Evolutionary conservation across 2,797 vertebrate genomes (phyloP), one percentile per base, ranked within the genome.

Genomic region (Lutjanus argentimaculatus): DNA sequence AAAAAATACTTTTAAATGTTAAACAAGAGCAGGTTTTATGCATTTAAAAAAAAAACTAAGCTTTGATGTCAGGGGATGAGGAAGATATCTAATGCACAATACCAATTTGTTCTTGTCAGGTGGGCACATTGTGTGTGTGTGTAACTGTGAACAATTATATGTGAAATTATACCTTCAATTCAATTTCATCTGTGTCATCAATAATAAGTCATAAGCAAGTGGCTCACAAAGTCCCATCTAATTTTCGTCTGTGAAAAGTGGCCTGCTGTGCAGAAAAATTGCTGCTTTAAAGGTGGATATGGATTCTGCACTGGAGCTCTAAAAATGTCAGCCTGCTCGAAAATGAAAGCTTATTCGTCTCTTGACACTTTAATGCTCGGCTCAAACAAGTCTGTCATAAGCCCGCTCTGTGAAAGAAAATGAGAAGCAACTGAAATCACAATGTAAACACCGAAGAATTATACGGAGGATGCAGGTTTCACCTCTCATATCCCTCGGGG

Each of bases 401-500:
- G 72, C 16, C 42, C 0, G 17, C 62, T 70, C 17, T 70, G 71
- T 67, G 65, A 71, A 78, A 81, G 71, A 65, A 79, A 85, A 83
- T 40, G 69, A 79, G 67, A 63, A 59, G 63, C 19, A 77, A 61
- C 42, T 51, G 48, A 76, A 77, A 80, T 73, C 71, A 52, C 77
- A 79, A 79, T 62, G 79, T 82, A 76, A 88, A 88, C 80, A 82
- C 42, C 57, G n/a, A 49, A 49, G 68, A 72, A 72, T 67, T 69
- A 71, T 49, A 72, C 7, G 15, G 49, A 65, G 75, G 45, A 69
- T 67, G 61, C 52, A 7, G 55, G 65, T 65, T 67, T 58, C 69
- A 72, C 55, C 25, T 61, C 40, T 67, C 6, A 36, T 36, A 46
- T 77, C 71, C 58, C 42, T 40, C 17, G 7, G 65, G 59, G 56